Percentiles rank a stretch among this genome's conserved stretches.
Conservation (phyloP, 2,888 invertebrate species). For the Spodoptera picta region DNA sequence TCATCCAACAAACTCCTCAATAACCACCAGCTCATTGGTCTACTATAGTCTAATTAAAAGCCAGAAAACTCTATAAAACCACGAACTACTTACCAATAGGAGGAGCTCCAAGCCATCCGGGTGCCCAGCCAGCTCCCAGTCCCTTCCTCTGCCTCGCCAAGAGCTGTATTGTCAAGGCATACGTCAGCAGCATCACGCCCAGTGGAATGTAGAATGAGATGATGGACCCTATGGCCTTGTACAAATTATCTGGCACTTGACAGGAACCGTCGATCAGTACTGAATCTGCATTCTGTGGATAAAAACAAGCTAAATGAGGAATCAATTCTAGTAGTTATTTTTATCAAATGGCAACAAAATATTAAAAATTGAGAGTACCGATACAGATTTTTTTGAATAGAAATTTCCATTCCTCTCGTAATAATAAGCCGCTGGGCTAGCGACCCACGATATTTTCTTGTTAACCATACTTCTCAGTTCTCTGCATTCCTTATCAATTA, state of each 20-base stretch:
- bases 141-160: slow-evolving; percentile 95
- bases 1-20: too few relatives aligned
- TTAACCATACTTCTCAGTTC: too few relatives aligned
- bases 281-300: slow-evolving; percentile 93
- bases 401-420: too few relatives aligned
- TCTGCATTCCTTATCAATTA: too few relatives aligned
- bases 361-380: too few relatives aligned
- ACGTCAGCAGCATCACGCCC: slow-evolving; percentile 98
- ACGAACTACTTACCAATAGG: slow-evolving; percentile 82
- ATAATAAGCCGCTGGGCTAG: too few relatives aligned
- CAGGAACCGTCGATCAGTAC: slow-evolving; percentile 95
- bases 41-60: too few relatives aligned
- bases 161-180: slow-evolving; percentile 96
- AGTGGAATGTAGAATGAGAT: slow-evolving; percentile 98
- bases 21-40: too few relatives aligned
- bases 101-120: slow-evolving; percentile 92
- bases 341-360: too few relatives aligned
- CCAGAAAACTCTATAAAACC: background rate
- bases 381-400: too few relatives aligned
- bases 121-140: slow-evolving; percentile 91
- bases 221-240: slow-evolving; percentile 97
- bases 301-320: slow-evolving; percentile 15
- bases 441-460: too few relatives aligned
- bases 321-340: too few relatives aligned
- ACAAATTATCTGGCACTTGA: slow-evolving; percentile 93